Percentiles rank a stretch among this genome's conserved stretches.
Evolutionary conservation across 2,797 vertebrate species (phyloP).

Genomic region (Balearica regulorum): DNA sequence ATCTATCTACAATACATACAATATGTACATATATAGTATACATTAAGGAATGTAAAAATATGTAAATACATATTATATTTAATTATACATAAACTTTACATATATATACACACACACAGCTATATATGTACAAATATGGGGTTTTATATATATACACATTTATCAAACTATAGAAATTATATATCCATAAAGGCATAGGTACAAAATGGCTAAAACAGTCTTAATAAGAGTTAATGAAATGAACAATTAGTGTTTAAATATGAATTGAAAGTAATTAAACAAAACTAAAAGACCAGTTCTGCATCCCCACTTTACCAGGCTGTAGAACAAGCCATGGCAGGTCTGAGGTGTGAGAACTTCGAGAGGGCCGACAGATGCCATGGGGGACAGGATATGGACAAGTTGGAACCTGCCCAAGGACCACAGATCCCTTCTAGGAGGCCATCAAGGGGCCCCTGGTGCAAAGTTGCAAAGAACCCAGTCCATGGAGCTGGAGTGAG

Average conservation of each 20-base stretch:
- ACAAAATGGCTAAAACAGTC: neutral
- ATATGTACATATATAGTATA: neutral
- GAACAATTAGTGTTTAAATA: neutral
- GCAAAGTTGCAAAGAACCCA: neutral
- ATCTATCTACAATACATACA: neutral
- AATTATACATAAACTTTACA: neutral
- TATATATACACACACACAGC: neutral
- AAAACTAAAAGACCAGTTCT: neutral
- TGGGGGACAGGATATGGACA: rapidly evolving
- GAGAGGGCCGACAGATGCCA: neutral
- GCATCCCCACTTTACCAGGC: neutral
- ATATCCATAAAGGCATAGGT: neutral
- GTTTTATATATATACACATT: neutral
- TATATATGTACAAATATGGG: neutral
- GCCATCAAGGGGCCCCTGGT: neutral
- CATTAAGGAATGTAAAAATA: neutral
- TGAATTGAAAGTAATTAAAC: neutral
- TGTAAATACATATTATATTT: neutral
- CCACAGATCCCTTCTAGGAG: neutral
- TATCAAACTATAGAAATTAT: neutral
- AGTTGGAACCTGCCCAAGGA: neutral
- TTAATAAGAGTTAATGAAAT: neutral
- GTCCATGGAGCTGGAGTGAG: neutral
- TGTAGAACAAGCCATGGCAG: neutral
- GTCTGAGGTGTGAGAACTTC: neutral